phyloP scores from a whole-genome alignment of 1,140 invertebrate species.

The Saccostrea cuccullata region DNA sequence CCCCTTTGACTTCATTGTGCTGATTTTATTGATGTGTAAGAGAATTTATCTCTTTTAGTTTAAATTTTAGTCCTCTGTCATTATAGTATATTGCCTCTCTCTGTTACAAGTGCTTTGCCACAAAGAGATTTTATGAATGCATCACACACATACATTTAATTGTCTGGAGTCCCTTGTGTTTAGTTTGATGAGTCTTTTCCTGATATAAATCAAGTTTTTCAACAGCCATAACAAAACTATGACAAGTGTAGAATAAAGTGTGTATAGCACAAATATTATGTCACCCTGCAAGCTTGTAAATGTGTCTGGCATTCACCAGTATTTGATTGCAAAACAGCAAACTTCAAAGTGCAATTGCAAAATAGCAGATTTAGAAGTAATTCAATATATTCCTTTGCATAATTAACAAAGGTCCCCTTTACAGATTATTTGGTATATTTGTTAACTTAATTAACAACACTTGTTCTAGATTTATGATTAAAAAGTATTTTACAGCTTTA shows the following conservation, averaged over 20 bases:
- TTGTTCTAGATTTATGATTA: too few species aligned
- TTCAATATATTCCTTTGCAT: not conserved
- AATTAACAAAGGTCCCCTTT: not conserved
- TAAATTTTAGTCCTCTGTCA: too few species aligned
- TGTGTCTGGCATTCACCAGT: not conserved
- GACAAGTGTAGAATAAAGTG: not conserved
- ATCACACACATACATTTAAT: not conserved
- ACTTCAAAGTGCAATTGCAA: not conserved
- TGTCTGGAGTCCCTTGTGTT: not conserved
- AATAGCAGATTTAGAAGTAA: not conserved
- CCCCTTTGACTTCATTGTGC: too few species aligned
- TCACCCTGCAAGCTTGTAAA: not conserved
- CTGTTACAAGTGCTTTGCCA: too few species aligned
- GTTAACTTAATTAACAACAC: too few species aligned
- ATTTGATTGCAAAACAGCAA: not conserved
- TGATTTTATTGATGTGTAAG: too few species aligned
- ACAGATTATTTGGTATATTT: too few species aligned
- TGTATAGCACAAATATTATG: not conserved
- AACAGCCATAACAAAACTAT: not conserved
- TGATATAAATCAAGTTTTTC: not conserved
- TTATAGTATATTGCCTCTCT: too few species aligned
- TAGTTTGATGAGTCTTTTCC: constrained; percentile 7
- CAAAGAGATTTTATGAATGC: not conserved
- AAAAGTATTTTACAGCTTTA: too few species aligned
- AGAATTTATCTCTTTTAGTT: too few species aligned